Evolutionary conservation across 1,140 invertebrate species (phyloP).

Genomic region (Colletes latitarsis): DNA sequence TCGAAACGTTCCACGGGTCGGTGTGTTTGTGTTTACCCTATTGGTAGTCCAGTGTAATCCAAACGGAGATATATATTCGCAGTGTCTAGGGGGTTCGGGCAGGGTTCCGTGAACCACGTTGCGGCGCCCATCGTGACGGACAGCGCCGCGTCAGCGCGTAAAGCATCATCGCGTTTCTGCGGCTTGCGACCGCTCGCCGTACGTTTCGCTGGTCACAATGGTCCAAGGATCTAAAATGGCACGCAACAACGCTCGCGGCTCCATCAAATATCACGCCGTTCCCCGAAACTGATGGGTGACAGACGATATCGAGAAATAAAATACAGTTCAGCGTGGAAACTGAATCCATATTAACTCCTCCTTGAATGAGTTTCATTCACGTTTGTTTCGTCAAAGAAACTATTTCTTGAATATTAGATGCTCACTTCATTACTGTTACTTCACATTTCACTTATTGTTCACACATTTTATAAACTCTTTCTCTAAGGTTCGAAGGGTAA

Average conservation of each 20-base stretch:
- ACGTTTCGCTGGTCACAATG: slow-evolving; percentile 40
- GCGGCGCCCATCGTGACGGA: slow-evolving; percentile 74
- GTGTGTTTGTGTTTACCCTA: slow-evolving; percentile 72
- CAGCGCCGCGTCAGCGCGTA: slow-evolving; percentile 73
- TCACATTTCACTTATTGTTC: no score
- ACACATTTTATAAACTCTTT: no score
- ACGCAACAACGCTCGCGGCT: no score
- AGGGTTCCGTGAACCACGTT: slow-evolving; percentile 57
- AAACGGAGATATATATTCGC: slow-evolving; percentile 67
- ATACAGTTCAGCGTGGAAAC: no score
- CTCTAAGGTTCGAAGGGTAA: no score
- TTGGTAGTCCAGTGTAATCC: slow-evolving; percentile 77
- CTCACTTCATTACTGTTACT: no score
- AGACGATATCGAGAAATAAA: no score
- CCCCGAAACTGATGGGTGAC: no score
- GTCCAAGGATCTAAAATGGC: slow-evolving; percentile 31
- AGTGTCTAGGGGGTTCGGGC: slow-evolving; percentile 40
- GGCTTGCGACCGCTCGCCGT: slow-evolving; percentile 42
- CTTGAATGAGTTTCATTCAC: no score
- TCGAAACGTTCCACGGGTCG: slow-evolving; percentile 7
- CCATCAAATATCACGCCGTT: not conserved
- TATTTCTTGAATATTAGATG: no score
- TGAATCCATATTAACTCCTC: no score
- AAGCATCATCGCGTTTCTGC: slow-evolving; percentile 66
- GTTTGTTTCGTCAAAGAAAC: no score